phyloP scores from a whole-genome alignment of 2,113 vertebrate species.

The Coregonus clupeaformis region DNA sequence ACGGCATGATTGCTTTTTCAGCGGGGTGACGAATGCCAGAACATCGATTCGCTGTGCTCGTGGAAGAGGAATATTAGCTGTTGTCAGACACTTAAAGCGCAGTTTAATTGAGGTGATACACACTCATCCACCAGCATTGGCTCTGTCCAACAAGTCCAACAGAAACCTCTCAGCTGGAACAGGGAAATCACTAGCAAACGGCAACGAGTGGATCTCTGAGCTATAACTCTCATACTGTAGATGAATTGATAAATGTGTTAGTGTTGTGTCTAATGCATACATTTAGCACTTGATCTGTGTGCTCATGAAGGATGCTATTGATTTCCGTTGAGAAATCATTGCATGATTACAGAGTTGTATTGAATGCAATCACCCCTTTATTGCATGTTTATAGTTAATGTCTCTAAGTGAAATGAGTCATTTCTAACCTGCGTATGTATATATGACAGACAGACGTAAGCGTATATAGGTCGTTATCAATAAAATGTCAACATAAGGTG shows the following conservation, averaged over 20 bases:
- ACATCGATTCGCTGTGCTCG: slow-evolving; percentile 72
- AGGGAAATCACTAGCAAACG: slow-evolving; percentile 16
- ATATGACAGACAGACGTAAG: too few species aligned
- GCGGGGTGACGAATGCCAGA: slow-evolving; percentile 69
- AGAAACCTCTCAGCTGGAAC: slow-evolving; percentile 77
- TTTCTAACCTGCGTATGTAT: too few species aligned
- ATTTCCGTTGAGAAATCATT: too few species aligned
- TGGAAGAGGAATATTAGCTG: slow-evolving; percentile 77
- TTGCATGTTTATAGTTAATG: too few species aligned
- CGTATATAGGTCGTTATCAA: too few species aligned
- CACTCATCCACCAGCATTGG: slow-evolving; percentile 61
- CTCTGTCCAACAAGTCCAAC: slow-evolving; percentile 71
- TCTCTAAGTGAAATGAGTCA: too few species aligned
- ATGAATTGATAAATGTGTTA: neutral
- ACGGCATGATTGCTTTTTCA: slow-evolving; percentile 75
- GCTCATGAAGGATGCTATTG: too few species aligned
- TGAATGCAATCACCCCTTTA: too few species aligned
- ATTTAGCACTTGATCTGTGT: neutral
- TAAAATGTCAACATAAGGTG: too few species aligned
- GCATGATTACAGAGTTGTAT: too few species aligned
- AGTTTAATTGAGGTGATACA: slow-evolving; percentile 79
- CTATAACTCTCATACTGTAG: neutral
- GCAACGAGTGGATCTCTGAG: neutral
- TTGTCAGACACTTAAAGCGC: slow-evolving; percentile 75
- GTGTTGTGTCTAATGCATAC: neutral